phyloP scores from a whole-genome alignment of 2,888 invertebrate species.

The Campoletis raptor region DNA sequence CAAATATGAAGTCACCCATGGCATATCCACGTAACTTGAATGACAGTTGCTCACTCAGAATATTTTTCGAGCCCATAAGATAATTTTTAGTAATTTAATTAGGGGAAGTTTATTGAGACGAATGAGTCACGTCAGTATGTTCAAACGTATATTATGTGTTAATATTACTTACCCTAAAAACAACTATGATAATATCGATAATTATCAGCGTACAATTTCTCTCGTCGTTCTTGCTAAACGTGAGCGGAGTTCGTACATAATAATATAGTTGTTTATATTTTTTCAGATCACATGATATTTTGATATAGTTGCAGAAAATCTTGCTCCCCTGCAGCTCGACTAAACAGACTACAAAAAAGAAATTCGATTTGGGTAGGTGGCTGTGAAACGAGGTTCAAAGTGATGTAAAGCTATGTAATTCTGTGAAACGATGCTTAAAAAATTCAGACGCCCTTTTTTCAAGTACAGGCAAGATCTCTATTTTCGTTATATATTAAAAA shows the following conservation, averaged over 20 bases:
- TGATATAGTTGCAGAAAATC: conserved; percentile 34
- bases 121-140: not conserved
- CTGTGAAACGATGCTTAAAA: conserved; percentile 55
- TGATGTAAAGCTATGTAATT: conserved; percentile 56
- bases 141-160: not conserved
- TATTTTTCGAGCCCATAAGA: not conserved
- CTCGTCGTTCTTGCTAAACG: not conserved
- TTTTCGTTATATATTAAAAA: conserved; percentile 9
- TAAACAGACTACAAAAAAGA: not conserved
- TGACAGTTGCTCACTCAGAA: not conserved
- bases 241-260: not conserved
- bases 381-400: conserved; percentile 54
- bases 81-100: not conserved
- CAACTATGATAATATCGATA: no score
- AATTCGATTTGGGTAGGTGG: conserved; percentile 21
- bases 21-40: not conserved
- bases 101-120: not conserved
- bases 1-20: not conserved
- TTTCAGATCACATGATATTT: conserved; percentile 20
- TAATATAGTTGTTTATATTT: not conserved
- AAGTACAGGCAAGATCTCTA: not conserved
- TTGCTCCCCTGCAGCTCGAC: not conserved
- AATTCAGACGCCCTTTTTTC: conserved; percentile 48
- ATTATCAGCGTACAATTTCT: not conserved
- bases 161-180: not conserved